Conservation (phyloP, 2,888 invertebrate species). For the Malachius bipustulatus region DNA sequence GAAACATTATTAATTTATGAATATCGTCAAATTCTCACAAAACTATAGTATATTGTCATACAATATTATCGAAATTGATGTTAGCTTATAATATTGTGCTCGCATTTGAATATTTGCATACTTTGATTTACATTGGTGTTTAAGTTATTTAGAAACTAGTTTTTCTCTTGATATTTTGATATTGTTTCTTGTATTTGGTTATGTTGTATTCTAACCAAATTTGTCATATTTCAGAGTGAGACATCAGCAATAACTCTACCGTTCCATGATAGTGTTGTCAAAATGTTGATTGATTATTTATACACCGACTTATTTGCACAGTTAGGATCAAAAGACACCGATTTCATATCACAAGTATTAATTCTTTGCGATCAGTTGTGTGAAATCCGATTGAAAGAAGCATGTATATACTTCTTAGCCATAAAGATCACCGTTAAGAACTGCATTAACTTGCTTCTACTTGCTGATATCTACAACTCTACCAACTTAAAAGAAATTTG, state of each 20-base stretch:
- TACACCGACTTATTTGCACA: slow-evolving; percentile 58
- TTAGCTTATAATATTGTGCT: too few relatives aligned
- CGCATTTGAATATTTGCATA: too few relatives aligned
- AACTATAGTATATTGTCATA: too few relatives aligned
- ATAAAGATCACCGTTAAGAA: slow-evolving; percentile 60
- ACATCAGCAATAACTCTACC: slow-evolving; percentile 39
- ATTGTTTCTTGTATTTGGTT: too few relatives aligned
- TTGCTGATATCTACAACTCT: slow-evolving; percentile 67
- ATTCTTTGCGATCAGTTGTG: slow-evolving; percentile 73
- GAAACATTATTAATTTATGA: too few relatives aligned
- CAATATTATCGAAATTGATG: too few relatives aligned
- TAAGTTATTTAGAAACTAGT: too few relatives aligned
- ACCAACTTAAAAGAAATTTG: slow-evolving; percentile 56
- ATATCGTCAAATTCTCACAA: too few relatives aligned
- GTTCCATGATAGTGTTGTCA: slow-evolving; percentile 47
- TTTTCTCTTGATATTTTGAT: too few relatives aligned
- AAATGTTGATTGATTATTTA: slow-evolving; percentile 60
- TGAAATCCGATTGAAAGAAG: slow-evolving; percentile 55
- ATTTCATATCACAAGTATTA: slow-evolving; percentile 59
- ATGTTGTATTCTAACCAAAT: too few relatives aligned
- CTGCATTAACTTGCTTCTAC: slow-evolving; percentile 62
- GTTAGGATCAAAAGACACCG: slow-evolving; percentile 49
- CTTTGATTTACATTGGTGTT: too few relatives aligned
- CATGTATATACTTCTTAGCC: slow-evolving; percentile 55
- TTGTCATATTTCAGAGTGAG: slow-evolving; percentile 18